Evolutionary conservation across 2,797 vertebrate genomes (phyloP), one percentile per base, ranked within the genome.

Genomic region (Smutsia temminckii): DNA sequence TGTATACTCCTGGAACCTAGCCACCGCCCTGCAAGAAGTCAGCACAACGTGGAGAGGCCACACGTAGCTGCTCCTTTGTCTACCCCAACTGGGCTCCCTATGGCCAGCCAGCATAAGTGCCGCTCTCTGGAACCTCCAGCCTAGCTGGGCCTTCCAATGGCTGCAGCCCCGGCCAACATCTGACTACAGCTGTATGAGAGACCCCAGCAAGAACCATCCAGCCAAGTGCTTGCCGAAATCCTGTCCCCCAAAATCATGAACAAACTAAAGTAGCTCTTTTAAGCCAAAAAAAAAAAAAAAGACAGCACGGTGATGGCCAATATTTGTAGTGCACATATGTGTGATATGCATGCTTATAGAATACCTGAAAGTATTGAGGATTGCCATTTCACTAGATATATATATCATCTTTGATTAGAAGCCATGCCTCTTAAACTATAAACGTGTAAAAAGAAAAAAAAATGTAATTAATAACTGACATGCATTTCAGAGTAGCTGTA

Each of bases 201-300:
- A 46, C 18, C 53, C 42, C 49, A 59, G 55, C 53, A 64, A 80
- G 69, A 94, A 61, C 37, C 59, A 83, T 20, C 34, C 66, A 86
- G 46, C 53, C 51, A 92, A 91, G 37, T 37, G 37, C n/a, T 57
- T 66, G 16, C 74, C 92, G 75, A 71, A 80, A 89, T 57, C 37
- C 74, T 51, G n/a, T 29, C 59, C 69, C 55, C 93, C 23, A 42
- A 93, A 96, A 66, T 84, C 78, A 89, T 25, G 12, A 94, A 46
- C 69, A 89, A 92, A 85, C 89, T 59, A 34, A 95, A 81, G n/a
- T 74, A 49, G 6, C 40, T 94, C 63, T 92, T 88, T 77, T 53
- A 90, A 72, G 69, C 92, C 46, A 84, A 37, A 37, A 37, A 37
- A 37, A 37, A 37, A 37, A 37, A 37, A 37, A 37, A 37, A 37